Base-by-base conservation (phyloP, 2,888 invertebrate species). In the Leucozona laternaria region DNA sequence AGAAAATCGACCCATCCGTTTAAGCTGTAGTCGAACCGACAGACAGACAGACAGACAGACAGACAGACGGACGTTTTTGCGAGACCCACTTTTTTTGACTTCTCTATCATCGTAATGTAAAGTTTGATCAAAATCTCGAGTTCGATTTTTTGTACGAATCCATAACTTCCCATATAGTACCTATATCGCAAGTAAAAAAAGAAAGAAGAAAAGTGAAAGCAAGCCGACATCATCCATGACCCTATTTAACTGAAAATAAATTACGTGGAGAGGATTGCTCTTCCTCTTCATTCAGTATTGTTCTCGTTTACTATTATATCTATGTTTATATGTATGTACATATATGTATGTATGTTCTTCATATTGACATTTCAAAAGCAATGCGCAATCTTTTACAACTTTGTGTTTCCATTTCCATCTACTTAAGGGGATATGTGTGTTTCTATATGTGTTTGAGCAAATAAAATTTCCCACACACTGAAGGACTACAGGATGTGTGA, bases 191-290 rank as follows among this genome's bases (percentile, higher is more conserved):
- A n/a, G n/a, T n/a, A n/a, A n/a, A n/a, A n/a, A n/a, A n/a, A n/a
- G n/a, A 64, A 64, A 45, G 28, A 72, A 77, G 80, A 40, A 40
- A 40, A 85, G 80, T 68, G 58, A 83, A 79, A 79, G 75, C 79
- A 72, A 84, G 84, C 55, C 76, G 85, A 73, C 81, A 85, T 78
- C 85, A 85, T 81, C 85, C 85, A 85, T 85, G 85, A 85, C 85
- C 85, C 85, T 81, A 80, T 85, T 85, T 78, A 73, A 48, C 55
- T 34, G 62, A 76, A 72, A 79, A 72, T 80, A 85, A 85, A 85
- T 77, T 76, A 77, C 70, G 60, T 45, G n/a, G 22, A 71, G 66
- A 71, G 79, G 64, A 72, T 45, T 60, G n/a, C 31, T 37, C 57
- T 50, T 40, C 37, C 17, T 25, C 43, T 40, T 66, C n/a, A 11